phyloP scores from a whole-genome alignment of 2,888 invertebrate species.

The Agriotes lineatus region DNA sequence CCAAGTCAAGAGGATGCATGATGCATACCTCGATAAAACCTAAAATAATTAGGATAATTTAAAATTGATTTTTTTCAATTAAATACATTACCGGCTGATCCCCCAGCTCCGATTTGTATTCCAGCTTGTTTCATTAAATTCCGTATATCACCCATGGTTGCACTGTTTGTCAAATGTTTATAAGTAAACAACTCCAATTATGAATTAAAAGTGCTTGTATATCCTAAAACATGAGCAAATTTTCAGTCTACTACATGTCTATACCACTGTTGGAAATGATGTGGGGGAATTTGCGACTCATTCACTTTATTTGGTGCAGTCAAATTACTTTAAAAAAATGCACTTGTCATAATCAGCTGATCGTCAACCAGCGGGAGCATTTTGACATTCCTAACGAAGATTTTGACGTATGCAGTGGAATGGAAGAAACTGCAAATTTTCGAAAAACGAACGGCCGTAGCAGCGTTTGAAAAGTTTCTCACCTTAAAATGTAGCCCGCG shows the following conservation, averaged over 20 bases:
- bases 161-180: too few relatives aligned
- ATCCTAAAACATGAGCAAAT: too few relatives aligned
- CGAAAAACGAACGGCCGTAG: not conserved
- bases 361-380: not conserved
- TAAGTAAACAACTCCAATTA: too few relatives aligned
- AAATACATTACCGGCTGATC: conserved; percentile 78
- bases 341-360: conserved; percentile 35
- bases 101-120: conserved; percentile 89
- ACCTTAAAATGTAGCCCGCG: conserved; percentile 23
- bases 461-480: not conserved
- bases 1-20: conserved; percentile 95
- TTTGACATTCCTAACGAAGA: conserved; percentile 22
- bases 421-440: conserved; percentile 10
- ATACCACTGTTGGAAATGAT: too few relatives aligned
- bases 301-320: not conserved
- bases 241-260: too few relatives aligned
- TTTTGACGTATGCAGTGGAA: conserved; percentile 29
- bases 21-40: conserved; percentile 94
- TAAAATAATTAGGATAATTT: conserved; percentile 49
- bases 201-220: too few relatives aligned
- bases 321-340: not conserved
- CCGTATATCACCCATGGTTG: conserved; percentile 39
- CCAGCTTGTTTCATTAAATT: conserved; percentile 75
- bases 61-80: not conserved
- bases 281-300: not conserved